Evolutionary conservation across 2,888 invertebrate species (phyloP), one percentile per base, ranked within the genome.

Genomic region (Cheilosia pagana): DNA sequence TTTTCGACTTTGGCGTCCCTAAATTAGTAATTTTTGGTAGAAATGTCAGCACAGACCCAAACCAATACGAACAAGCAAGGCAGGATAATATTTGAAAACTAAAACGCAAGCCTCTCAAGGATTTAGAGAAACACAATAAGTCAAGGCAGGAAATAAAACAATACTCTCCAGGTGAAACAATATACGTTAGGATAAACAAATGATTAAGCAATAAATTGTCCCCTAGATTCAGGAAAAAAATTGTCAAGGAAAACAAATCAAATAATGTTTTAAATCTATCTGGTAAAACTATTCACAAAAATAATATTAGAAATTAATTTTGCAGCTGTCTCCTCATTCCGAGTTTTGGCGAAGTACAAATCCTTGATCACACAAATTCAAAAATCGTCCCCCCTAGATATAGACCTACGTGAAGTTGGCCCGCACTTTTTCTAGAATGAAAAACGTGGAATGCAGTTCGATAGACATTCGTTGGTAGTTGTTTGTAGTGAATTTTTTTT

Each of bases 171-270:
- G 87, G 87, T 45, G 78, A 87, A 52, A 60, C n/a, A 10, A 63
- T 88, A 41, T 86, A 59, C 16, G 85, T 87, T 1, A 86, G 41
- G 62, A 79, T 79, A 1, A 87, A 87, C 25, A 88, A 87, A 57
- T 6, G 28, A 28, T 28, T 28, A 28, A 6, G 28, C 19, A 87
- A 82, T 0, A 88, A 87, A 70, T 14, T 87, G 2, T 77, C 79
- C 0, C 59, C 81, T 7, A 65, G 68, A 45, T 87, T 65, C 41
- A 74, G 8, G 7, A 55, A 71, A 23, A 70, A 86, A 62, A 85
- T 74, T 12, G 78, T 87, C 2, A 75, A 74, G 50, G 81, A 79
- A 70, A 50, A 72, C 8, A 67, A 41, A 50, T 41, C 65, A n/a
- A 67, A 59, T 3, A 59, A 50, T 10, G 52, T 76, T 25, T 6